Evolutionary conservation across 1,140 invertebrate species (phyloP).

Genomic region (Psilanteris sp.): DNA sequence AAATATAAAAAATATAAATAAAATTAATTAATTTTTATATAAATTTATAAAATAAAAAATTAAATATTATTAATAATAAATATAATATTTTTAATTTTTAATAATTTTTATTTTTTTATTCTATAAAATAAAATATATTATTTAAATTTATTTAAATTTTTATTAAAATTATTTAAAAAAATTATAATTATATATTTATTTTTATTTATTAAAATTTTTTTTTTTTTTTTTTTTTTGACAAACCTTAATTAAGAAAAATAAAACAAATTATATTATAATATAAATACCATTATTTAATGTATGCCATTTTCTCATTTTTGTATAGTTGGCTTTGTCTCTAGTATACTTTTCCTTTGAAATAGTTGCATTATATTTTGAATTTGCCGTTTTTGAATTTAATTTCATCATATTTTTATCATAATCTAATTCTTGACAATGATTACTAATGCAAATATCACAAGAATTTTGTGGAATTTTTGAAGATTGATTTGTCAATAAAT

Average conservation of each 20-base stretch:
- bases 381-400: slow-evolving; percentile 12
- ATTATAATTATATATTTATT: too few species aligned
- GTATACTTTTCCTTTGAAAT: slow-evolving; percentile 2
- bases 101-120: too few species aligned
- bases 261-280: too few species aligned
- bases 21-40: background rate
- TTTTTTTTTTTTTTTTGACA: too few species aligned
- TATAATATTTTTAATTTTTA: too few species aligned
- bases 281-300: slow-evolving; percentile 6
- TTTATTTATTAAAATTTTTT: too few species aligned
- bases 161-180: too few species aligned
- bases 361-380: slow-evolving; percentile 15
- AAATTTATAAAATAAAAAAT: too few species aligned
- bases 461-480: slow-evolving; percentile 2
- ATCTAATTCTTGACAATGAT: slow-evolving; percentile 13
- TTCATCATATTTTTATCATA: slow-evolving; percentile 32
- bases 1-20: background rate
- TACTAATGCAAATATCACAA: slow-evolving; percentile 25
- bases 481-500: slow-evolving; percentile 13
- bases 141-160: too few species aligned
- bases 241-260: too few species aligned
- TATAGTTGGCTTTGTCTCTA: slow-evolving; percentile 68
- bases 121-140: too few species aligned
- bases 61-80: too few species aligned
- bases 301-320: slow-evolving; percentile 72